Conservation (phyloP, 1,140 invertebrate genomes). For the Ceratosolen fusciceps region DNA sequence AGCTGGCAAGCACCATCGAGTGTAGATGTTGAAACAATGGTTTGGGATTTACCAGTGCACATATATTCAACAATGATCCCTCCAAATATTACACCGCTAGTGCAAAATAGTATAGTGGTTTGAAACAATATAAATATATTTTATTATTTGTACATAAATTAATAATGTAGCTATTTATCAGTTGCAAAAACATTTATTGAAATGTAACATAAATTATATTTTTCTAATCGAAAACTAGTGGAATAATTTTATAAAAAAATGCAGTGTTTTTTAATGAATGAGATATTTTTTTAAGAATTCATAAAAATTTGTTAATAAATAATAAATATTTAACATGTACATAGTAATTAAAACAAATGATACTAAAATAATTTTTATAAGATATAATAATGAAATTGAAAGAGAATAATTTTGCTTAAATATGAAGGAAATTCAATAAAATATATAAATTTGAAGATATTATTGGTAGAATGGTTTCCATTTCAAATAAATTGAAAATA, state of each 20-base stretch:
- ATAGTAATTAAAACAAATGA: slow-evolving; percentile 9
- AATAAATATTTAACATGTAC: slow-evolving; percentile 26
- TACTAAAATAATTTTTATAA: too few relatives aligned
- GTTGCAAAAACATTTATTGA: slow-evolving; percentile 33
- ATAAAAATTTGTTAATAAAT: too few relatives aligned
- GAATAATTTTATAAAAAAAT: neutral
- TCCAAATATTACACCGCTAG: slow-evolving; percentile 66
- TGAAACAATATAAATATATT: slow-evolving; percentile 54
- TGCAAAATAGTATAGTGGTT: slow-evolving; percentile 66
- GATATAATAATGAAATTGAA: neutral
- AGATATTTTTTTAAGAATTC: too few relatives aligned
- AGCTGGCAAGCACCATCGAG: slow-evolving; percentile 88
- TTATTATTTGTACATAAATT: slow-evolving; percentile 37
- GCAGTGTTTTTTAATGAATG: too few relatives aligned
- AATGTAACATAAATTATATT: slow-evolving; percentile 42
- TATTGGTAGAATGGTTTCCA: too few relatives aligned
- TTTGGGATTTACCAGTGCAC: slow-evolving; percentile 96
- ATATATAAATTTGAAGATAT: neutral
- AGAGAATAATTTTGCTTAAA: neutral
- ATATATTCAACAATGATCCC: slow-evolving; percentile 90
- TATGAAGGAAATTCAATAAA: neutral
- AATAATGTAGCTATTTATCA: slow-evolving; percentile 23
- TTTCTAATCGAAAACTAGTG: slow-evolving; percentile 37
- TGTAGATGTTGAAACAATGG: slow-evolving; percentile 95
- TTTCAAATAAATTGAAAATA: too few relatives aligned